Evolutionary conservation across 2,113 vertebrate genomes (phyloP), one percentile per base, ranked within the genome.

Genomic region (Raphicerus campestris): DNA sequence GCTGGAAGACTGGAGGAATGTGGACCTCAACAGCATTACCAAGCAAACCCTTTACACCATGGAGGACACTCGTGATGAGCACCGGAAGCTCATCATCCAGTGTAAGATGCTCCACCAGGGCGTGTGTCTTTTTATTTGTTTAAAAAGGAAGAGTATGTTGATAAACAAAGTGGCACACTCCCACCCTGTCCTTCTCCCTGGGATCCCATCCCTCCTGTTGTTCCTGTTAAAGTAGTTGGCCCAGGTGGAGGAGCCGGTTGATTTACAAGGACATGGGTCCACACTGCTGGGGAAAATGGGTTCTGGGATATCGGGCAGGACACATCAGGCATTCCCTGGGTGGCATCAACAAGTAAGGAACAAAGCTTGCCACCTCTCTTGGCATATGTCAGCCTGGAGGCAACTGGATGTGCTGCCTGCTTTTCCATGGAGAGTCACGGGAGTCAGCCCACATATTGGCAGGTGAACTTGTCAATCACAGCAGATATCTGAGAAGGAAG

Each of bases 11-110:
- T 99, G 99, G 99, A 99, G 99, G 98, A 99, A 99, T 39, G 99
- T 99, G 98, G 99, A 99, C 98, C 98, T 99, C 98, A 99, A 99
- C 98, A 99, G 99, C 98, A 99, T 99, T 98, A 99, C 99, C 98
- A 99, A 99, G 99, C 99, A 99, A 98, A 99, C 99, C 63, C 99
- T 99, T 95, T 99, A 99, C 97, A 99, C 99, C 89, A 99, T 99
- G 99, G 99, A 99, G 98, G 99, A 99, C 97, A 99, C 99, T 2
- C 99, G 99, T 39, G 99, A 99, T 45, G 99, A 99, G 86, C 99
- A 99, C 98, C 98, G 99, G 97, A 99, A 99, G 96, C 99, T 99
- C 98, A 99, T 99, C 97, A 99, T 99, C 96, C 99, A 99, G 98
- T 98, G 99, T 99, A 99, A 99, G 99, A 97, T 6, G 53, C 47